phyloP scores from a whole-genome alignment of 2,888 invertebrate species.

The Caenorhabditis imperialis region DNA sequence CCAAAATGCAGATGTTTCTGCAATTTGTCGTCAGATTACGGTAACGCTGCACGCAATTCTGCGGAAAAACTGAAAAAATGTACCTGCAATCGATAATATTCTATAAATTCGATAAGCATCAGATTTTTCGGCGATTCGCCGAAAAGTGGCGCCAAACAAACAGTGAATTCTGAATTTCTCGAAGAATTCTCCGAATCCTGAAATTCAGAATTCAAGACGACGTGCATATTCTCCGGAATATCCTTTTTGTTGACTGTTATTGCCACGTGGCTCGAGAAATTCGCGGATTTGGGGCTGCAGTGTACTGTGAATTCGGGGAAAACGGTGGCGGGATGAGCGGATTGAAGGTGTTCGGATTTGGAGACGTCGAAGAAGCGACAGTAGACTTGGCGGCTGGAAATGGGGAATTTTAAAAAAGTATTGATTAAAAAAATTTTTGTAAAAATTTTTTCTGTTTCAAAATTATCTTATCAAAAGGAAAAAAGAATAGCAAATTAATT shows the following conservation, averaged over 20 bases:
- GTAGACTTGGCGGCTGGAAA: constrained; percentile 58
- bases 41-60: background rate
- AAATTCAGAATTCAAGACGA: too few relatives aligned
- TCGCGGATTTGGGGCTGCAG: constrained; percentile 50
- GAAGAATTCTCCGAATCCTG: background rate
- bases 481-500: too few relatives aligned
- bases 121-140: constrained; percentile 56
- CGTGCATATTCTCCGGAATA: constrained; percentile 23
- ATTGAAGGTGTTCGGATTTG: constrained; percentile 16
- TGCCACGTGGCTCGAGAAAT: constrained; percentile 18
- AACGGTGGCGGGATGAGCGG: constrained; percentile 26
- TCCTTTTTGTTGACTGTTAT: constrained; percentile 47
- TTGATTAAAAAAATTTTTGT: too few relatives aligned
- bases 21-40: background rate
- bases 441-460: too few relatives aligned
- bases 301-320: constrained; percentile 59
- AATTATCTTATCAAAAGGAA: too few relatives aligned
- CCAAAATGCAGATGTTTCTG: background rate
- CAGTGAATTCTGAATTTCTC: constrained; percentile 28
- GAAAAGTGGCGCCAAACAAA: constrained; percentile 61
- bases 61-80: background rate
- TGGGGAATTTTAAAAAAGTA: background rate
- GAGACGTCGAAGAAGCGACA: constrained; percentile 55
- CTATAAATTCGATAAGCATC: constrained; percentile 57
- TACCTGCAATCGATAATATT: constrained; percentile 60